These are phyloP conservation scores for Rhadinocentrus ornatus DNA, from an alignment of 2,797 vertebrate genomes.

Conservation along the genomic window DNA sequence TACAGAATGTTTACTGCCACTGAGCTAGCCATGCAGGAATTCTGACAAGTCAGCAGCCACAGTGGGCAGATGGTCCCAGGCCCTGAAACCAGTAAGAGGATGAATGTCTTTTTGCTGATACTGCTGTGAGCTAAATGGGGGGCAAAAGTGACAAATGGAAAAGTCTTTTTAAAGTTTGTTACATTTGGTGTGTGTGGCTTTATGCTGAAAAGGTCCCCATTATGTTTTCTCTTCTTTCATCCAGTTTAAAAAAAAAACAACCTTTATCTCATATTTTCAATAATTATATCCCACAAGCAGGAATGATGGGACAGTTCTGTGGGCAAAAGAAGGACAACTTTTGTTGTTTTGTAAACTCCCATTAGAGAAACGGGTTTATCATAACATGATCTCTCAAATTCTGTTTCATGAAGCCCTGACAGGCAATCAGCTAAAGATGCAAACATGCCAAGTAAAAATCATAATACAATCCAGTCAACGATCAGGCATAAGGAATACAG, in stretches of 20 bases:
- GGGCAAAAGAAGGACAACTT: too few species aligned
- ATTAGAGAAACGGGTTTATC: too few species aligned
- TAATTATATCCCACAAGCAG: too few species aligned
- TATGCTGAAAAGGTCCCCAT: not conserved
- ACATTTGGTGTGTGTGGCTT: not conserved
- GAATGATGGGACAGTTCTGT: too few species aligned
- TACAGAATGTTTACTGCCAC: conserved; percentile 1
- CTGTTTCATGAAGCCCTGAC: too few species aligned
- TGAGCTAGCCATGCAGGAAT: conserved; percentile 3
- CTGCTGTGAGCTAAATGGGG: conserved; percentile 21
- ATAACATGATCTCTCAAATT: too few species aligned
- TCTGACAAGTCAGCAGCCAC: conserved; percentile 18
- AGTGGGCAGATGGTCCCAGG: conserved; percentile 27
- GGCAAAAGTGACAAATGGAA: conserved; percentile 28
- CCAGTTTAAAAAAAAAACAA: not conserved
- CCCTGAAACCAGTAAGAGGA: conserved; percentile 18
- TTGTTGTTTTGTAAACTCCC: too few species aligned
- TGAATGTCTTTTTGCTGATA: not conserved
- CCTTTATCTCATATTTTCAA: too few species aligned
- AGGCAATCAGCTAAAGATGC: too few species aligned
- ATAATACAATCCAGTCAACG: too few species aligned
- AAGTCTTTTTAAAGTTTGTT: conserved; percentile 3
- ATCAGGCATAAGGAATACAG: not conserved
- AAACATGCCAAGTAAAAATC: too few species aligned
- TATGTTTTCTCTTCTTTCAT: not conserved